These are phyloP conservation scores for Platerodrilus igneus DNA, from an alignment of 2,888 invertebrate species.

Conservation along the genomic window DNA sequence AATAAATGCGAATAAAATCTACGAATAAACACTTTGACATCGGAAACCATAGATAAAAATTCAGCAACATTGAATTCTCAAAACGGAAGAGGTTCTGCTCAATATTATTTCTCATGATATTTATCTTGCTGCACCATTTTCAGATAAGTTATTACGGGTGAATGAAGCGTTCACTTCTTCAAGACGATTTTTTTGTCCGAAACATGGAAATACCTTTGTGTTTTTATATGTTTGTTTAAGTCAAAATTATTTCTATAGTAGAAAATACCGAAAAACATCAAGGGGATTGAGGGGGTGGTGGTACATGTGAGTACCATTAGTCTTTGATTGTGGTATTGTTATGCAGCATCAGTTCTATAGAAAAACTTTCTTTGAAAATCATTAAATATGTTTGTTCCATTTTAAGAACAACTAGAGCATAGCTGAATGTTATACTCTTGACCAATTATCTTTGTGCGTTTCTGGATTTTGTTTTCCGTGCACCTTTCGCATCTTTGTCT, in stretches of 20 bases:
- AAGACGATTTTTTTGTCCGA: slow-evolving; percentile 11
- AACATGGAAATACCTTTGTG: slow-evolving; percentile 6
- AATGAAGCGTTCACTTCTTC: too few species aligned
- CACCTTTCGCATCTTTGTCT: slow-evolving; percentile 17
- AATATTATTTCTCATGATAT: too few species aligned
- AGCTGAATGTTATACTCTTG: slow-evolving; percentile 17
- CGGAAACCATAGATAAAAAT: too few species aligned
- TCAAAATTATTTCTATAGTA: slow-evolving; percentile 5
- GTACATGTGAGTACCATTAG: slow-evolving; percentile 14
- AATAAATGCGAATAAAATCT: too few species aligned
- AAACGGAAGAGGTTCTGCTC: too few species aligned
- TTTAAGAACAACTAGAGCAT: slow-evolving; percentile 15
- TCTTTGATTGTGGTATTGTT: slow-evolving; percentile 13
- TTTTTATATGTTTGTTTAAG: slow-evolving; percentile 7
- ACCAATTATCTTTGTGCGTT: slow-evolving; percentile 5
- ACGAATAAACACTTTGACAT: too few species aligned
- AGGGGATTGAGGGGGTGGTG: slow-evolving; percentile 12
- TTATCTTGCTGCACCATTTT: too few species aligned
- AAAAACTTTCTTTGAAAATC: slow-evolving; percentile 1
- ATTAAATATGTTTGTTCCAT: slow-evolving; percentile 1
- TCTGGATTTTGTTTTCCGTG: slow-evolving; percentile 5
- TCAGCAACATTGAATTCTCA: too few species aligned
- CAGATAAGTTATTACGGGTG: too few species aligned
- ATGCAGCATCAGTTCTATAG: slow-evolving; percentile 12
- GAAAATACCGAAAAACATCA: slow-evolving; percentile 10